These are phyloP conservation scores for Enteromius afrohamiltoni DNA, from an alignment of 2,797 vertebrate genomes.

Conservation along the genomic window DNA sequence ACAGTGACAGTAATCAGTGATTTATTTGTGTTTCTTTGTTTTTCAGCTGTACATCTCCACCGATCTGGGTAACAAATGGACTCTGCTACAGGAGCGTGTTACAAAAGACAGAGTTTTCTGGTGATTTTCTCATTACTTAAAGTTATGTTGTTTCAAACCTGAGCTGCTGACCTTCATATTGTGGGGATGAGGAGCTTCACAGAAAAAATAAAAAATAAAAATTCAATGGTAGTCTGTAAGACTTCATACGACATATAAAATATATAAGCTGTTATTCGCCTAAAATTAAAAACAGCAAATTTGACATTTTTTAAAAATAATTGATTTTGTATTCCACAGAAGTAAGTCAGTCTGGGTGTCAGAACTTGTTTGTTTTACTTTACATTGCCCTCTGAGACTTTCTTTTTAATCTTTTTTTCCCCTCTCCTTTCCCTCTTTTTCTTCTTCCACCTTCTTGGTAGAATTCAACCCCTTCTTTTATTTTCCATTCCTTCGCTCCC, in stretches of 20 bases:
- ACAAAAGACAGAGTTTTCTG: constrained; percentile 93
- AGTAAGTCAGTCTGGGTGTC: neutral
- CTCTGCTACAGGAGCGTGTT: constrained; percentile 87
- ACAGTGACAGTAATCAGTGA: neutral
- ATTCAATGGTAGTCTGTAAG: neutral
- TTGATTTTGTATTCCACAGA: neutral
- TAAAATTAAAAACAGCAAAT: constrained; percentile 17
- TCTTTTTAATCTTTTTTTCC: neutral
- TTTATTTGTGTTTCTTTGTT: constrained; percentile 34
- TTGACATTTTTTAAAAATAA: neutral
- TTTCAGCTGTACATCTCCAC: constrained; percentile 86
- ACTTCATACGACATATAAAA: neutral
- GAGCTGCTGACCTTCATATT: neutral
- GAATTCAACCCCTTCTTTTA: constrained; percentile 17
- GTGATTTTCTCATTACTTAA: constrained; percentile 68
- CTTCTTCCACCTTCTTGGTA: constrained; percentile 29
- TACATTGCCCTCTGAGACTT: constrained; percentile 2
- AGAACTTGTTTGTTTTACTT: constrained; percentile 2
- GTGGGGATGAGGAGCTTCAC: neutral
- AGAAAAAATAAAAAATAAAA: neutral
- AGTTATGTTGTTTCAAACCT: neutral
- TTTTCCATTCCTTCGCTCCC: constrained; percentile 24
- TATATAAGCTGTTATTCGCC: neutral
- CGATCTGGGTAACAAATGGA: constrained; percentile 92
- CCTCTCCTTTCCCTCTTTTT: neutral